Conservation (phyloP, 2,888 invertebrate genomes). For the Drosophila subsilvestris region DNA sequence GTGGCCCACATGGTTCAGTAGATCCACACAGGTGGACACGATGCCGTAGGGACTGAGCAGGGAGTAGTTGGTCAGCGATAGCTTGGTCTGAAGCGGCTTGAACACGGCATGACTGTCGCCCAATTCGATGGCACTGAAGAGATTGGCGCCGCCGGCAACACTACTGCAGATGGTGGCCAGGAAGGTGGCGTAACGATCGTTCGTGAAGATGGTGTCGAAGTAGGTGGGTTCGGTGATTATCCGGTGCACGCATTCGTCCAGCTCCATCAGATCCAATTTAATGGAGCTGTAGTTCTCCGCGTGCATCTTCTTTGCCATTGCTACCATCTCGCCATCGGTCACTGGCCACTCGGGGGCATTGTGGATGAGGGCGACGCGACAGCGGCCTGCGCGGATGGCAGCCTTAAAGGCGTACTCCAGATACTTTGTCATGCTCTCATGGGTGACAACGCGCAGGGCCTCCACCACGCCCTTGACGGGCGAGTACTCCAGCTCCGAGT, state of each 20-base stretch:
- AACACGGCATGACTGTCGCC: constrained; percentile 76
- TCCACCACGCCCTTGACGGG: constrained; percentile 80
- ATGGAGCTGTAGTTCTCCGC: constrained; percentile 39
- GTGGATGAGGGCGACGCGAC: constrained; percentile 71
- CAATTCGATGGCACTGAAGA: constrained; percentile 71
- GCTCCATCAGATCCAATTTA: constrained; percentile 58
- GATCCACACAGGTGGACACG: constrained; percentile 63
- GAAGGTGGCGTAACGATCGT: constrained; percentile 76
- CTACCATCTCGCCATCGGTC: constrained; percentile 63
- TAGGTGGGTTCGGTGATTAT: constrained; percentile 59
- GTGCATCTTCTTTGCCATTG: constrained; percentile 55
- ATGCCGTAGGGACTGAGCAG: constrained; percentile 74
- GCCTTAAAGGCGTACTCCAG: constrained; percentile 64
- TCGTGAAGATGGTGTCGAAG: constrained; percentile 74
- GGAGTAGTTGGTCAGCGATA: constrained; percentile 67
- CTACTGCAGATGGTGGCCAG: constrained; percentile 69
- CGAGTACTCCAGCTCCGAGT: constrained; percentile 76
- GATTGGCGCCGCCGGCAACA: constrained; percentile 76
- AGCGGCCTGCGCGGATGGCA: constrained; percentile 49
- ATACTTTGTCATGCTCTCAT: constrained; percentile 46
- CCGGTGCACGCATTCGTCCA: constrained; percentile 57
- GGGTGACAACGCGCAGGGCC: constrained; percentile 66
- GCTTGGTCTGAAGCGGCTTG: constrained; percentile 78
- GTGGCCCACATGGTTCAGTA: constrained; percentile 64
- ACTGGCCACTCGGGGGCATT: constrained; percentile 70